Percentiles rank a stretch among this genome's conserved stretches.
Evolutionary conservation across 2,113 vertebrate genomes (phyloP).

Genomic region (Phyllopteryx taeniolatus): DNA sequence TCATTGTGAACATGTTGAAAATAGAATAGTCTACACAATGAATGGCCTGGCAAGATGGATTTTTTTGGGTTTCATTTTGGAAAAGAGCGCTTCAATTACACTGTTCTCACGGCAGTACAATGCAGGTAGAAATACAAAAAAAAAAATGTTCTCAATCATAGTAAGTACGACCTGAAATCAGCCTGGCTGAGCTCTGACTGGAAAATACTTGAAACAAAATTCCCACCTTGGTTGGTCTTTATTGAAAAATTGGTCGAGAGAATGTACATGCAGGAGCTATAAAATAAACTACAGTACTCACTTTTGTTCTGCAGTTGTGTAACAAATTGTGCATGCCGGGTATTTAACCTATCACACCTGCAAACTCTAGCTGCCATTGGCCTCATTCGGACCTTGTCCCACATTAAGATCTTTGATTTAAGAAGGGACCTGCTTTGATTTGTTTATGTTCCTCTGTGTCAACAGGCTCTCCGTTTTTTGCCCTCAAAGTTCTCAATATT

Average conservation of each 20-base stretch:
- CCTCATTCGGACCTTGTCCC: slow-evolving; percentile 9
- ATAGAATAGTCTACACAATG: background rate
- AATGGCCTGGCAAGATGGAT: background rate
- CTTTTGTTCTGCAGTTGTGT: background rate
- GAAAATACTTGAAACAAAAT: background rate
- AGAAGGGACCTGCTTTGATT: slow-evolving; percentile 1
- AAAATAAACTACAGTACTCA: background rate
- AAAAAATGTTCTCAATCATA: background rate
- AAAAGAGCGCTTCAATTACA: background rate
- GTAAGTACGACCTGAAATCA: background rate
- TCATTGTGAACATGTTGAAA: background rate
- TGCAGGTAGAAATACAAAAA: background rate
- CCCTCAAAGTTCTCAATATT: slow-evolving; percentile 32
- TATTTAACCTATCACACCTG: background rate
- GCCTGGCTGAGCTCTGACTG: background rate
- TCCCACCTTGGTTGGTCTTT: background rate
- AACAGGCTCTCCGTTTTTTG: background rate
- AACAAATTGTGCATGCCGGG: background rate
- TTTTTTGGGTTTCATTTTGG: background rate
- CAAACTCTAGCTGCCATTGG: slow-evolving; percentile 58
- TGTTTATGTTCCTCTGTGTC: slow-evolving; percentile 1
- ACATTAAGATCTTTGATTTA: slow-evolving; percentile 5
- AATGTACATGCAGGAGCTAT: background rate
- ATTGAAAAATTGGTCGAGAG: background rate
- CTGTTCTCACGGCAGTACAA: background rate